Base-by-base conservation (phyloP, 2,113 vertebrate genomes). In the Entosphenus tridentatus region DNA sequence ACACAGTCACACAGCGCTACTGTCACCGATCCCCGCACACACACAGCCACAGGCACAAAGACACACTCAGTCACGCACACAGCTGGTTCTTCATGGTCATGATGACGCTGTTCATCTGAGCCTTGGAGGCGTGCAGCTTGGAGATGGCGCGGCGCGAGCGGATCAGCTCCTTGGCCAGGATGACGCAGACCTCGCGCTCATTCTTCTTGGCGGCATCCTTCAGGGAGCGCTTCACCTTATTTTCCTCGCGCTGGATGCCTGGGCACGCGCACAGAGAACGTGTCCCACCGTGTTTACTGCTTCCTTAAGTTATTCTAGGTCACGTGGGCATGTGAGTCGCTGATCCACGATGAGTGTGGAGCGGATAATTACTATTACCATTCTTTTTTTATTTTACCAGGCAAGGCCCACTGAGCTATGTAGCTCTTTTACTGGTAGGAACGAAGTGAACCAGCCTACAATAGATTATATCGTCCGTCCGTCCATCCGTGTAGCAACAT, bases 21-120 rank as follows among this genome's bases (percentile, higher is more conserved):
- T 39, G 39, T 39, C 39, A 39, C 39, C 39, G 39, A 39, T 39
- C 39, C 39, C 39, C 5, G 39, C 39, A 39, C 39, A 39, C 39
- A 39, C 21, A 21, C 21, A 21, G 21, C 21, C 21, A 21, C 39
- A 39, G 39, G 5, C 39, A 39, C 39, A 39, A 39, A 39, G 39
- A 39, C 39, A 39, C 39, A 39, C 39, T 65, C 10, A n/a, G 18
- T 65, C 17, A 76, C 89, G 88, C 80, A 98, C 93, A 81, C 0
- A 92, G 83, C 73, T 98, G 93, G 78, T 98, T 97, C 80, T 88
- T 96, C 93, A 98, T 96, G 39, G 88, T 87, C 82, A 98, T 91
- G 57, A 85, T 80, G 54, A 90, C 83, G 0, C 92, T 96, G 82
- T 98, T 97, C 90, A 98, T 97, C 13, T 98, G 93, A 0, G 91